A percentile compares a stretch with the other conserved stretches of the same genome.
Evolutionary conservation across 2,797 vertebrate genomes (phyloP).

Genomic region (Pangasius larnaudii): DNA sequence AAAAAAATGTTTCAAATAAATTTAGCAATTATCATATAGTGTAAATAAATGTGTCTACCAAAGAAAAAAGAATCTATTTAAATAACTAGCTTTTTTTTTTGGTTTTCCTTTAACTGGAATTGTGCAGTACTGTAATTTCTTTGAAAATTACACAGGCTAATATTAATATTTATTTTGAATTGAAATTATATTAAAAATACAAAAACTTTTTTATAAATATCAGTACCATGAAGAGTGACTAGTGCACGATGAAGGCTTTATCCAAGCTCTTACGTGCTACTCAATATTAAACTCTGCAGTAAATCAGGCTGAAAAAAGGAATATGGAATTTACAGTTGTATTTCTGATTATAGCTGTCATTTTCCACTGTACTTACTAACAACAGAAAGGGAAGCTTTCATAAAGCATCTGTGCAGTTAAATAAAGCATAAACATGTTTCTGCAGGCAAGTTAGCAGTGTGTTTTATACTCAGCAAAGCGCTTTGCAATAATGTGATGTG

Average conservation of each 20-base stretch:
- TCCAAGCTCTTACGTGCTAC: neutral
- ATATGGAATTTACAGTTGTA: neutral
- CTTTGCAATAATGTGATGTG: constrained; percentile 49
- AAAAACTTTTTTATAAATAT: neutral
- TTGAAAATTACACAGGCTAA: neutral
- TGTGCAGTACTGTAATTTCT: neutral
- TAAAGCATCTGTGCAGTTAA: constrained; percentile 37
- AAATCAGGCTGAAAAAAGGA: constrained; percentile 1
- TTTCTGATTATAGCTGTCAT: constrained; percentile 11
- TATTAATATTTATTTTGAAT: neutral
- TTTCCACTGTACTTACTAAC: neutral
- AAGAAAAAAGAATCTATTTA: neutral
- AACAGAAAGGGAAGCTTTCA: constrained; percentile 18
- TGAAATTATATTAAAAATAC: neutral
- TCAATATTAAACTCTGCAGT: neutral
- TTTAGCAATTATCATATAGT: neutral
- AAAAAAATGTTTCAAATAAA: neutral
- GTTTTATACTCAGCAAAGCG: constrained; percentile 36
- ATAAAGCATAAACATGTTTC: constrained; percentile 39
- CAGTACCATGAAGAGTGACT: neutral
- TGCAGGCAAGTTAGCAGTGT: constrained; percentile 27
- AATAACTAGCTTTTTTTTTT: neutral
- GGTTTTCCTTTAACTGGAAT: neutral
- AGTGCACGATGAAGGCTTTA: constrained; percentile 8
- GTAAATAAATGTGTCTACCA: neutral